Evolutionary conservation across 2,888 invertebrate species (phyloP), one percentile per base, ranked within the genome.

Genomic region (Brenthis hecate): DNA sequence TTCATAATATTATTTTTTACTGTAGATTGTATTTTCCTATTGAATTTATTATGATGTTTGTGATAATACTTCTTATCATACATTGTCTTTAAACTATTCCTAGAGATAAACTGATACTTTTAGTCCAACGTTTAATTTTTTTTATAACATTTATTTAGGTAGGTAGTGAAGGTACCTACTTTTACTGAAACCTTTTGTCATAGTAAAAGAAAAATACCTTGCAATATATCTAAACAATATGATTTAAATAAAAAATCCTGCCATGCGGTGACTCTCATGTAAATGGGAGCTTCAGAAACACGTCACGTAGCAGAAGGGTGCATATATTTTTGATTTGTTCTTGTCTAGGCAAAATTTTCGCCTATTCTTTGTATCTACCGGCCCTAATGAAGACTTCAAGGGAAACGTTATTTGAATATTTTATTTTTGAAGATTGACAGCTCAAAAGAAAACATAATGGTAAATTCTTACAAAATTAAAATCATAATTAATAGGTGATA

Each of bases 241-340:
- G 86, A 92, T 92, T 92, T 92, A 88, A 91, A 92, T 91, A 91
- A 92, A 92, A 92, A 91, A 91, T 88, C 84, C 84, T 76, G 82
- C 88, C 91, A 91, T 89, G 89, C 89, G 90, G 86, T 86, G 83
- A 81, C 80, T 81, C 80, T 84, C 86, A 89, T 88, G 88, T 87
- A 91, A 91, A 90, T 90, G 80, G 84, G 79, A 77, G 78, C 79
- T 86, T 86, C 82, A 82, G 76, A 89, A 86, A 80, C 91, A 78
- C 83, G 84, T 87, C 92, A 92, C 92, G 92, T 92, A 86, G 81
- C 75, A 81, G 86, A 88, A 91, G 92, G 92, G 92, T 92, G 92
- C 91, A 92, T 92, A 92, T 91, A 90, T 92, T 92, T 92, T 91
- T 92, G 91, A 91, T 91, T 92, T 91, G 89, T 91, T 87, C 87